A percentile compares a stretch with the other conserved stretches of the same genome.
Conservation (phyloP, 2,888 invertebrate genomes). For the Lucinisca nassula region DNA sequence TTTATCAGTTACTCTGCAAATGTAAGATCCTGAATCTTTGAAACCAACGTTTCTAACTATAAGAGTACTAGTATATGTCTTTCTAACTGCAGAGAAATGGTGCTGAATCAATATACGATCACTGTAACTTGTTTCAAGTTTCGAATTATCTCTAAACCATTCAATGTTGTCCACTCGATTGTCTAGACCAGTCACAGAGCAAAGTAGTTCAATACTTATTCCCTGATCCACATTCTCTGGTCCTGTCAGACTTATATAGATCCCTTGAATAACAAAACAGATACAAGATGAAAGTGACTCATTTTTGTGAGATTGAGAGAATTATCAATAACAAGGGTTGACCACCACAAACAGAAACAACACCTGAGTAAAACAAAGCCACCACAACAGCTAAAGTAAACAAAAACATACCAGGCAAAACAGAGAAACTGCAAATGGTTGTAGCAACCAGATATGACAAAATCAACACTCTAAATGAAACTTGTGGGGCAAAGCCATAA, state of each 20-base stretch:
- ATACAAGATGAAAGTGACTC: too few species aligned
- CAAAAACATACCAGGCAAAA: too few species aligned
- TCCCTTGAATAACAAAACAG: not conserved
- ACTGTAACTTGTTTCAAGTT: not conserved
- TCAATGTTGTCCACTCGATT: not conserved
- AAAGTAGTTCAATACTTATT: not conserved
- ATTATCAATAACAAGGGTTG: too few species aligned
- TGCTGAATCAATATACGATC: not conserved
- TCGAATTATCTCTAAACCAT: not conserved
- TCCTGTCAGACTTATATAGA: not conserved
- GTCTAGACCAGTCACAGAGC: not conserved
- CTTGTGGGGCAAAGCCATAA: too few species aligned
- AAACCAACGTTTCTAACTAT: not conserved
- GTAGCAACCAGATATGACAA: too few species aligned
- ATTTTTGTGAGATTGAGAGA: too few species aligned
- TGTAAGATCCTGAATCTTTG: not conserved
- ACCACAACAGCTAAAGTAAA: too few species aligned
- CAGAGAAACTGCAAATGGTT: too few species aligned
- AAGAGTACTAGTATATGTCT: not conserved
- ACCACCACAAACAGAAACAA: too few species aligned
- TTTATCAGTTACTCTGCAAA: not conserved
- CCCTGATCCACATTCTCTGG: not conserved
- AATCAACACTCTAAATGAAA: too few species aligned
- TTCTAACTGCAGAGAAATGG: not conserved
- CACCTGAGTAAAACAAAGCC: too few species aligned